Evolutionary conservation across 2,113 vertebrate species (phyloP), one percentile per base, ranked within the genome.

Genomic region (Macquaria australasica): DNA sequence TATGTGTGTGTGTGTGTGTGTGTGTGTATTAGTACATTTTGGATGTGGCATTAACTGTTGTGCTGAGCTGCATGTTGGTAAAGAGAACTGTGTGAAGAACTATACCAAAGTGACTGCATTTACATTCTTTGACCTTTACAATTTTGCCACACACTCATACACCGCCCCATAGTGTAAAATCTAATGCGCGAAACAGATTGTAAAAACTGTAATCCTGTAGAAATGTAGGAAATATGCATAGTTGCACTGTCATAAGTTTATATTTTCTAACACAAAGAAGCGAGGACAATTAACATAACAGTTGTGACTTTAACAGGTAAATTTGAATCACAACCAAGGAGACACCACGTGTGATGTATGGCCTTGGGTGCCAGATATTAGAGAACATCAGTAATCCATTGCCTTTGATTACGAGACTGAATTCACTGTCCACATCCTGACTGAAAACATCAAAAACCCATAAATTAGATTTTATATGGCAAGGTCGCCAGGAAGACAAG

Each of bases 391-490:
- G 8, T 51, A 73, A 74, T 11, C 48, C 0, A 25, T 34, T n/a
- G n/a, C 20, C 53, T 20, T 78, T 55, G 55, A 55, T 60, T 21
- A 20, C 53, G 16, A 59, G 39, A 51, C 23, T n/a, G 11, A 67
- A 67, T 28, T 9, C 43, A 34, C 6, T 43, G 59, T 83, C 58
- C 58, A 66, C 34, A 51, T 51, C 53, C 41, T 41, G 3, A 34
- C 50, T 43, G 10, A 34, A 74, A 74, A 75, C 16, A 78, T 70
- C 16, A 28, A 31, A 82, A 48, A 59, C 16, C n/a, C 1, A 37
- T 37, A 59, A 25, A 73, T 56, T 39, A 48, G 11, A 69, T 51
- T 34, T 23, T 25, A 59, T 7, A 53, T 0, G 12, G 37, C 48
- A 69, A 73, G 53, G 74, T 79, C 16, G 3, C 5, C 23, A 20